Percentiles rank a stretch among this genome's conserved stretches.
Evolutionary conservation across 2,113 vertebrate genomes (phyloP).

Genomic region (Urocynchramus pylzowi): DNA sequence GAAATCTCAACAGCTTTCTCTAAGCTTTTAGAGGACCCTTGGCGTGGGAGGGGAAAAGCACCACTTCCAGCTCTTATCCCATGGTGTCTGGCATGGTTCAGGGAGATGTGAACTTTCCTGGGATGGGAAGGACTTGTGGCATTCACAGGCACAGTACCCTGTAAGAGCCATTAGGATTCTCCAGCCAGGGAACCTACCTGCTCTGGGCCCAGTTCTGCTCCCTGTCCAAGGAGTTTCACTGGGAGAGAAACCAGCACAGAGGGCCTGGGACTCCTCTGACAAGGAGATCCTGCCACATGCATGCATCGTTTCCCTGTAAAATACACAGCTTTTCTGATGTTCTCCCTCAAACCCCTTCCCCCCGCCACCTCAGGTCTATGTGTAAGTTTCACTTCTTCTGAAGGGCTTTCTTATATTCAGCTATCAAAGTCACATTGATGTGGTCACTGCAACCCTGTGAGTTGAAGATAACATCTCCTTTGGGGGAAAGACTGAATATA

Average conservation of each 20-base stretch:
- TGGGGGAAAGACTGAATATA: not conserved
- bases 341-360: not conserved
- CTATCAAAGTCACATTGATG: not conserved
- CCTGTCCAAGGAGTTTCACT: not conserved
- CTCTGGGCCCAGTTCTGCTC: not conserved
- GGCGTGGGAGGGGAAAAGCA: not conserved
- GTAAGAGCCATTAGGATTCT: not conserved
- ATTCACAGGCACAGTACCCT: not conserved
- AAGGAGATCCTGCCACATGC: not conserved
- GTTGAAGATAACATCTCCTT: not conserved
- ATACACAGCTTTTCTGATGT: not conserved
- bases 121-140: not conserved
- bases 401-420: not conserved
- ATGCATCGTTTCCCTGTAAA: not conserved
- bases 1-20: not conserved
- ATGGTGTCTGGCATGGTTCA: not conserved
- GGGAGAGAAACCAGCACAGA: rapidly evolving
- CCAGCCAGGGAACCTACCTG: not conserved
- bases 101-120: not conserved
- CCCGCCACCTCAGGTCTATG: too few species aligned
- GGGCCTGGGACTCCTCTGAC: not conserved
- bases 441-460: not conserved
- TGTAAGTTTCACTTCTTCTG: not conserved
- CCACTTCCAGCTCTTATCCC: not conserved
- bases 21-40: not conserved